Percentiles rank a stretch among this genome's conserved stretches.
phyloP scores from a whole-genome alignment of 1,140 invertebrate genomes.

The Rhynchophorus ferrugineus region DNA sequence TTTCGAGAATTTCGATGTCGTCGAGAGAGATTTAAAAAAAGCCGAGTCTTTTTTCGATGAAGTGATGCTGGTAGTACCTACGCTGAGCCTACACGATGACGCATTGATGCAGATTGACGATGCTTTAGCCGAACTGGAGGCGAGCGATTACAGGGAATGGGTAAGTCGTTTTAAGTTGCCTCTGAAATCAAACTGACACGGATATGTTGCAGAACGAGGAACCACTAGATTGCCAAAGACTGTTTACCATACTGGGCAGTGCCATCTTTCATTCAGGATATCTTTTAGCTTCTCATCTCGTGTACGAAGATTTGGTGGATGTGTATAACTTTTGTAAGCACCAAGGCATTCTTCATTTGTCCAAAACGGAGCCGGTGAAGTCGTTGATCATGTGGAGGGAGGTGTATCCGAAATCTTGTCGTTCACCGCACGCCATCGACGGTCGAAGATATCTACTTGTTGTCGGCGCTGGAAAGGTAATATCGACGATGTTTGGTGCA shows the following conservation, averaged over 20 bases:
- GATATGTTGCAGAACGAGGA: slow-evolving; percentile 58
- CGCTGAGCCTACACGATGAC: slow-evolving; percentile 61
- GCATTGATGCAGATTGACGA: slow-evolving; percentile 70
- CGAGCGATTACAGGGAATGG: slow-evolving; percentile 76
- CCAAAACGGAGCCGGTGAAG: slow-evolving; percentile 55
- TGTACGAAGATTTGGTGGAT: slow-evolving; percentile 60
- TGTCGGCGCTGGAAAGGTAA: slow-evolving; percentile 61
- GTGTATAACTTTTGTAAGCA: slow-evolving; percentile 61
- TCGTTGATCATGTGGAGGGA: slow-evolving; percentile 70
- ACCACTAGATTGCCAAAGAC: slow-evolving; percentile 64
- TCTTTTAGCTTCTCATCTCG: slow-evolving; percentile 63
- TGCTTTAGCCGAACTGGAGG: slow-evolving; percentile 70
- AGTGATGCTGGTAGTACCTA: slow-evolving; percentile 45
- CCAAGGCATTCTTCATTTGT: slow-evolving; percentile 59
- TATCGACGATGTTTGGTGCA: no score
- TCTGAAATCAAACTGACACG: neutral
- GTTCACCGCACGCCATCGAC: slow-evolving; percentile 41
- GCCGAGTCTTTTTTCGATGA: slow-evolving; percentile 35
- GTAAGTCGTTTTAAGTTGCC: slow-evolving; percentile 42
- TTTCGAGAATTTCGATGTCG: slow-evolving; percentile 15
- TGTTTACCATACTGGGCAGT: slow-evolving; percentile 68
- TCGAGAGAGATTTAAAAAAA: slow-evolving; percentile 1
- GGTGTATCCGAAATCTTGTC: slow-evolving; percentile 51
- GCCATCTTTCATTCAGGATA: slow-evolving; percentile 66
- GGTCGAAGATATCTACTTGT: slow-evolving; percentile 65